A percentile compares a stretch with the other conserved stretches of the same genome.
phyloP scores from a whole-genome alignment of 2,797 vertebrate genomes.

The Chanos chanos region DNA sequence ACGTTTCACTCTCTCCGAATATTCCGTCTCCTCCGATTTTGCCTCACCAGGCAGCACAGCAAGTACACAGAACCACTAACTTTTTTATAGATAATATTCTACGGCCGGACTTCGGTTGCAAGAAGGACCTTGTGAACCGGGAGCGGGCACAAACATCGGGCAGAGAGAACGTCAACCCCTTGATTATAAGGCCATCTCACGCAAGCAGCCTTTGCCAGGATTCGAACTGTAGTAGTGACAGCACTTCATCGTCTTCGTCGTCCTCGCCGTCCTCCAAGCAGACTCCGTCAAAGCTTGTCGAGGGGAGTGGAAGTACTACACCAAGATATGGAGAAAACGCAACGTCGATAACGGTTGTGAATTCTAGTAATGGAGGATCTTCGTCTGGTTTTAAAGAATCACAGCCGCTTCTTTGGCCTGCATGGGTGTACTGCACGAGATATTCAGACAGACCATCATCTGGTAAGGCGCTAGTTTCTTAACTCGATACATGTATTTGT shows the following conservation, averaged over 20 bases:
- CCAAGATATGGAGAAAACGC: constrained; percentile 80
- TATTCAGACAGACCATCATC: constrained; percentile 97
- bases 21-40: constrained; percentile 76
- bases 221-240: constrained; percentile 86
- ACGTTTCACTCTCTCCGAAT: constrained; percentile 84
- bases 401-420: constrained; percentile 89
- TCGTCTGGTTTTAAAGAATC: constrained; percentile 76
- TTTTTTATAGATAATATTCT: constrained; percentile 97
- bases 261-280: constrained; percentile 66
- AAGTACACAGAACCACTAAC: constrained; percentile 89
- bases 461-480: constrained; percentile 78
- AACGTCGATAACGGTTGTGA: constrained; percentile 80
- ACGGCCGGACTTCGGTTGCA: constrained; percentile 93
- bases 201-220: constrained; percentile 79
- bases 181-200: constrained; percentile 75
- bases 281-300: constrained; percentile 73
- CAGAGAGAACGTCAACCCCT: constrained; percentile 82
- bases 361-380: constrained; percentile 75
- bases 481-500: too few relatives aligned
- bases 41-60: constrained; percentile 78
- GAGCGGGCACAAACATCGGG: constrained; percentile 80
- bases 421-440: constrained; percentile 96
- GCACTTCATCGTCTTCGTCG: constrained; percentile 70
- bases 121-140: constrained; percentile 77
- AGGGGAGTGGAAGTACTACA: constrained; percentile 58